Evolutionary conservation across 2,888 invertebrate genomes (phyloP), one percentile per base, ranked within the genome.

Genomic region (Cenopis cana): DNA sequence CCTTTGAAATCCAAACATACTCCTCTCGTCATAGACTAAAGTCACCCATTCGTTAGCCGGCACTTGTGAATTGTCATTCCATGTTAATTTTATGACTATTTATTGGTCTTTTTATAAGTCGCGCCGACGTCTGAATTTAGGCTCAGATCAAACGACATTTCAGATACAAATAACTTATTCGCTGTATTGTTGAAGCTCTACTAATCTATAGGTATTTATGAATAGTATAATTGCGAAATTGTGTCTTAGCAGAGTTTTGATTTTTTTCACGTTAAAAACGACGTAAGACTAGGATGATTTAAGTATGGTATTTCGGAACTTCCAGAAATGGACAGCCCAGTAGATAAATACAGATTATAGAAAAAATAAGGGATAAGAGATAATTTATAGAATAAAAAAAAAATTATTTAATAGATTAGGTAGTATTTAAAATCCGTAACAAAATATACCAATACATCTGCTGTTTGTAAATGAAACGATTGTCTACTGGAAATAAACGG

Each of bases 61-160:
- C 76, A 77, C 76, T 78, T 80, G 79, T 80, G 85, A 87, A 88
- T 87, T 83, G 87, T 86, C 80, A 85, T 86, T 85, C 82, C 82
- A 88, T 89, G 87, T 86, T 85, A 87, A 89, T 89, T 88, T 88
- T 86, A 88, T 85, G 76, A 79, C 82, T 84, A 83, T 88, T 87
- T 88, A 88, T 82, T 81, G 68, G 73, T 76, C 38, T 80, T 82
- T 82, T 81, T 82, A 81, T 81, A 79, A 78, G 76, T 75, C 74
- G 69, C 73, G 76, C 64, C 60, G 67, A 49, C 67, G 52, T 62
- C 57, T 70, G 59, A 33, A 46, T 46, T 46, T 46, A 46, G 24
- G 8, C 46, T n/a, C 3, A 3, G 4, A 9, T 20, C 14, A 41
- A 59, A 59, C 4, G 41, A 59, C 56, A 56, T 56, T 46, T 33